Base-by-base conservation (phyloP, 2,888 invertebrate species). In the Yponomeuta plumbellus region DNA sequence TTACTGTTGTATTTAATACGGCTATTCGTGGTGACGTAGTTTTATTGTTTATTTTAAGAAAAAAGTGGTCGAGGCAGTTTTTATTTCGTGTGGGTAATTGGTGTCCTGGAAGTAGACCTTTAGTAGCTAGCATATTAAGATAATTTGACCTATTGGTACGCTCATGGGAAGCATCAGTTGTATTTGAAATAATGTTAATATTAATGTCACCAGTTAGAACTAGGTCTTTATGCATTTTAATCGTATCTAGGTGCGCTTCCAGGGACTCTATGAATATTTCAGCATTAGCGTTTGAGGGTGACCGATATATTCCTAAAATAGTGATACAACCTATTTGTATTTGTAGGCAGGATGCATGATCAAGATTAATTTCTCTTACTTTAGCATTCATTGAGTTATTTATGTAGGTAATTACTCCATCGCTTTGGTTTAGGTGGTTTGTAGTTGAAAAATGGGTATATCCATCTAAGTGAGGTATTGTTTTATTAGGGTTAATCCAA, bases 291-390 rank as follows among this genome's bases (percentile, higher is more conserved):
- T 59, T 59, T 11, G 59, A 59, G 20, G 22, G 59, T 21, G 59
- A 59, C 22, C 59, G 20, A 22, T 59, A 59, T 11, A 59, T 22
- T 11, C 59, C 20, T 59, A 59, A 22, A 20, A 59, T 20, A n/a
- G 20, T 22, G 20, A 11, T 59, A 20, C 11, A n/a, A n/a, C 20
- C 22, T 59, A 59, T 59, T 20, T 59, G n/a, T 11, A 59, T 39
- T 34, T 62, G 62, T 23, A 62, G 13, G 34, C 62, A 62, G 17
- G 62, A 62, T 20, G 62, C 62, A 4, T 62, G 62, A 26, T 10
- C n/a, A 11, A 62, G 20, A n/a, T n/a, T 26, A n/a, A 62, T 26
- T 62, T 62, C 62, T 21, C 26, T 20, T 26, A 39, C 26, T 13
- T 62, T 62, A 62, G 21, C 3, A 26, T 23, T 34, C 10, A 34